phyloP scores from a whole-genome alignment of 2,113 vertebrate species.

The Apistogramma diplotaenia region DNA sequence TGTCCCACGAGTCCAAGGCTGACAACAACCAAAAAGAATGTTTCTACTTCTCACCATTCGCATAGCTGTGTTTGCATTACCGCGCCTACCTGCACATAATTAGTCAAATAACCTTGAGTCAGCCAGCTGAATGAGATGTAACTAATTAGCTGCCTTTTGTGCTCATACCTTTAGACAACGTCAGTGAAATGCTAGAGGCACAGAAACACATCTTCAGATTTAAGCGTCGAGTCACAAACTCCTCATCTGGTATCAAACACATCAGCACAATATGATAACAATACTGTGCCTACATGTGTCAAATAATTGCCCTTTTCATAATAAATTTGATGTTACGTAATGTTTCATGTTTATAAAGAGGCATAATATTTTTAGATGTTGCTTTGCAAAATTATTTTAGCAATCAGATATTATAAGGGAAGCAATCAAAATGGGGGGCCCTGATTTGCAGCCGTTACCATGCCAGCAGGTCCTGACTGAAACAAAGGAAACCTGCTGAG shows the following conservation, averaged over 20 bases:
- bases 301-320: not conserved
- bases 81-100: conserved; percentile 61
- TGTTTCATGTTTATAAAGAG: not conserved
- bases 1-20: not conserved
- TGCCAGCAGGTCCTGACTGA: conserved; percentile 37
- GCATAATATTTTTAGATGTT: not conserved
- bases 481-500: conserved; percentile 39
- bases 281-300: not conserved
- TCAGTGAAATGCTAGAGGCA: not conserved
- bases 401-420: not conserved
- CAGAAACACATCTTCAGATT: conserved; percentile 11
- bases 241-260: not conserved
- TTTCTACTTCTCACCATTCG: conserved; percentile 16
- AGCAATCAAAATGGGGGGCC: conserved; percentile 2
- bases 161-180: conserved; percentile 26
- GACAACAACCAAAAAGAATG: conserved; percentile 30
- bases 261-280: not conserved
- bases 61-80: conserved; percentile 52
- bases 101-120: conserved; percentile 68
- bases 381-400: not conserved
- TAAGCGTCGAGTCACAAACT: conserved; percentile 2
- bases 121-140: conserved; percentile 59
- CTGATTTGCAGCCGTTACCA: conserved; percentile 6
- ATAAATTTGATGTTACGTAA: not conserved
- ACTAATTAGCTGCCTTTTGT: conserved; percentile 65